These are phyloP conservation scores for Timema cristinae DNA, from an alignment of 2,888 invertebrate species.

Conservation along the genomic window DNA sequence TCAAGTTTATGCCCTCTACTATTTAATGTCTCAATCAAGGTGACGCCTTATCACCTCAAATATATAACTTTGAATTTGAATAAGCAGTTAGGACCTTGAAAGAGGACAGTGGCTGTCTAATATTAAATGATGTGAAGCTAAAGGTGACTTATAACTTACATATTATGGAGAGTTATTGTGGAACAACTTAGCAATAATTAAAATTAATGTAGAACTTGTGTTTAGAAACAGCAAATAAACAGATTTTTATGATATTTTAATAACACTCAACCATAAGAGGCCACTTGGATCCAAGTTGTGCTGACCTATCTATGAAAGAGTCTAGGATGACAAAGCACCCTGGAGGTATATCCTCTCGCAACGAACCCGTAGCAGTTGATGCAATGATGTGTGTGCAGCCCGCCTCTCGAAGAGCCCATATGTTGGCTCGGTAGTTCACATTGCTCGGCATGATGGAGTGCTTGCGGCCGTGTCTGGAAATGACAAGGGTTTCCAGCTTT, in stretches of 20 bases:
- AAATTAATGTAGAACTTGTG: too few relatives aligned
- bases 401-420: slow-evolving; percentile 82
- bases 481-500: too few relatives aligned
- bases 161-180: too few relatives aligned
- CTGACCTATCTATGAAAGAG: slow-evolving; percentile 74
- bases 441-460: slow-evolving; percentile 75
- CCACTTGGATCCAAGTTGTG: slow-evolving; percentile 21
- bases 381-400: slow-evolving; percentile 93
- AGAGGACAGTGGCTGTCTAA: too few relatives aligned
- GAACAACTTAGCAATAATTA: too few relatives aligned
- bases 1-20: too few relatives aligned
- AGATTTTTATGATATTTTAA: slow-evolving; percentile 7
- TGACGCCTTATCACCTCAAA: too few relatives aligned
- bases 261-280: neutral
- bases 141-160: too few relatives aligned
- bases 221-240: slow-evolving; percentile 13
- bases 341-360: slow-evolving; percentile 78
- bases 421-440: slow-evolving; percentile 94
- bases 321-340: slow-evolving; percentile 88
- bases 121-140: too few relatives aligned
- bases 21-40: too few relatives aligned
- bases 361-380: slow-evolving; percentile 91
- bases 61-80: too few relatives aligned
- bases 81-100: too few relatives aligned
- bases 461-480: slow-evolving; percentile 56